Evolutionary conservation across 2,888 invertebrate genomes (phyloP).

Genomic region (Ischnura elegans): DNA sequence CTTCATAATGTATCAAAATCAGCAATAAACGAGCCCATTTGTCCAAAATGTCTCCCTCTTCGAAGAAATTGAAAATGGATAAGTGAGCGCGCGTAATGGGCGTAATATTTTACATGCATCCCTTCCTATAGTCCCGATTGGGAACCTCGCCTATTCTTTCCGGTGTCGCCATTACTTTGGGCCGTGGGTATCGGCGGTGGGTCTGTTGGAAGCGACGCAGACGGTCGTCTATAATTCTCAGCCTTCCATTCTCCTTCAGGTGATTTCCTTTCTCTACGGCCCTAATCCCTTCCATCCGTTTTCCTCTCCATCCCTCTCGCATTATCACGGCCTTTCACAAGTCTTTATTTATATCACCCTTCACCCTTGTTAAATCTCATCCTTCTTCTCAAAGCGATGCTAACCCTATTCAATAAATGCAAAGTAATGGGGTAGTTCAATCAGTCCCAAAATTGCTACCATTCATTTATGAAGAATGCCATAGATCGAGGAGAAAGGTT

Average conservation of each 20-base stretch:
- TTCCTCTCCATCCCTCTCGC: too few species aligned
- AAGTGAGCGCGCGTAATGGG: background rate
- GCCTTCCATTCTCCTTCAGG: background rate
- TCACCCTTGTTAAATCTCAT: too few species aligned
- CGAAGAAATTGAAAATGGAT: background rate
- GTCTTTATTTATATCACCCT: too few species aligned
- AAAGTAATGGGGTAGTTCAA: too few species aligned
- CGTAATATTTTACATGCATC: background rate
- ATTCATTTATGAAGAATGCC: too few species aligned
- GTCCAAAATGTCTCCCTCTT: background rate
- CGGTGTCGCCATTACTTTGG: constrained; percentile 19
- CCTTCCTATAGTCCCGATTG: background rate
- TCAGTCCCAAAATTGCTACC: too few species aligned
- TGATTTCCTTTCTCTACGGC: background rate
- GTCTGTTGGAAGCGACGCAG: background rate
- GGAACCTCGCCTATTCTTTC: background rate
- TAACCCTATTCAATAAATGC: too few species aligned
- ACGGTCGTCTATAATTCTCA: constrained; percentile 6
- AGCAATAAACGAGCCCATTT: too few species aligned
- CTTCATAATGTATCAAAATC: too few species aligned
- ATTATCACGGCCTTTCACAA: too few species aligned
- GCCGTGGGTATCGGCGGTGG: background rate
- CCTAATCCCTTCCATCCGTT: background rate
- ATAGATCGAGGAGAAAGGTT: too few species aligned
- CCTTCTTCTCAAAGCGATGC: too few species aligned